phyloP scores from a whole-genome alignment of 2,113 vertebrate species.

The Narcine bancroftii region DNA sequence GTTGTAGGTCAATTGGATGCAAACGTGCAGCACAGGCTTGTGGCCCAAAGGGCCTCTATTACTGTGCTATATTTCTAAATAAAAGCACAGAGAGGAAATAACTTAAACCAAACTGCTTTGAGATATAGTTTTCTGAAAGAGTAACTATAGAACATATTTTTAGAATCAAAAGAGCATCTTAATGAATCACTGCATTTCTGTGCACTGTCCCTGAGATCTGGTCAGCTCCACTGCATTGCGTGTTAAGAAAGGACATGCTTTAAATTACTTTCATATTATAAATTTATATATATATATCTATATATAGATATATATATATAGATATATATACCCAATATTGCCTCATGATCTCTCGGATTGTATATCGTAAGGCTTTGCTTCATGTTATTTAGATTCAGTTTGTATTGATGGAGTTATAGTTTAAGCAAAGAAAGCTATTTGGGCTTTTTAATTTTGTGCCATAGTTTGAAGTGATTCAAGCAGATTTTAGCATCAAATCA shows the following conservation, averaged over 20 bases:
- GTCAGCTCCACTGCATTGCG: background rate
- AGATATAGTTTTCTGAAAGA: background rate
- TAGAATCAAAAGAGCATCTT: background rate
- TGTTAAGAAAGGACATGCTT: background rate
- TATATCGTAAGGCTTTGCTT: background rate
- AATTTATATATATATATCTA: no score
- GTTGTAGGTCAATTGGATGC: no score
- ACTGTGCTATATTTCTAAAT: no score
- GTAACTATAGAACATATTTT: background rate
- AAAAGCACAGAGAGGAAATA: background rate
- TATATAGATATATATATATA: no score
- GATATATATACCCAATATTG: background rate
- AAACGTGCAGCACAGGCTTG: no score
- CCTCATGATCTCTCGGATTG: background rate
- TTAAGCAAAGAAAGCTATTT: background rate
- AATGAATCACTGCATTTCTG: background rate
- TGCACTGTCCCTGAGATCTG: background rate
- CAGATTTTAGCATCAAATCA: background rate
- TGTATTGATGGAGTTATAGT: background rate
- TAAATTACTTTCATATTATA: background rate
- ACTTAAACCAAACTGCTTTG: background rate
- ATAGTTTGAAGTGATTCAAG: background rate
- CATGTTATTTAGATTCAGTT: background rate
- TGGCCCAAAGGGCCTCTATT: no score
- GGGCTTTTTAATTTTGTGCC: background rate